phyloP scores from a whole-genome alignment of 2,888 invertebrate species.

The Scrobipalpa costella region DNA sequence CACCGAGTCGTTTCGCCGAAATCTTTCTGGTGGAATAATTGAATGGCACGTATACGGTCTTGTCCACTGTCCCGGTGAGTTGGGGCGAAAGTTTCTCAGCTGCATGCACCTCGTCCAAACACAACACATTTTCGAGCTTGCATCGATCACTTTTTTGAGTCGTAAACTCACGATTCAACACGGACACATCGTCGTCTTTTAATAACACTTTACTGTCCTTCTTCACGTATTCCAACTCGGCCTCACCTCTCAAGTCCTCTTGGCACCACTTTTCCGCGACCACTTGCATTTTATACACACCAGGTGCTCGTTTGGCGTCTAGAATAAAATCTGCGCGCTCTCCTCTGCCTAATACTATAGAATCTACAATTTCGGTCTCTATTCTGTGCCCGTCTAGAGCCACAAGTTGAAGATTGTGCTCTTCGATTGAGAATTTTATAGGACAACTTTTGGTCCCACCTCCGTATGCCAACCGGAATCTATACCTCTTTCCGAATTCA shows the following conservation, averaged over 20 bases:
- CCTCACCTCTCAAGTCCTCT: slow-evolving; percentile 73
- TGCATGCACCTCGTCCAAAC: slow-evolving; percentile 81
- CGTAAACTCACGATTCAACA: slow-evolving; percentile 62
- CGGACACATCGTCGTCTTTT: slow-evolving; percentile 56
- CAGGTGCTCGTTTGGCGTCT: slow-evolving; percentile 79
- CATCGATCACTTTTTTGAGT: slow-evolving; percentile 72
- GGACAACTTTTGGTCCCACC: slow-evolving; percentile 86
- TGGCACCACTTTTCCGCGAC: slow-evolving; percentile 75
- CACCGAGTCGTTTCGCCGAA: slow-evolving; percentile 72
- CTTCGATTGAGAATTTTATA: slow-evolving; percentile 83
- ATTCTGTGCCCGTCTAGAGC: slow-evolving; percentile 87
- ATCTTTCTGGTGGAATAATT: slow-evolving; percentile 80
- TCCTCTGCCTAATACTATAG: slow-evolving; percentile 84
- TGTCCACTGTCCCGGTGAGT: slow-evolving; percentile 72
- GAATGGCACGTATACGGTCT: slow-evolving; percentile 85
- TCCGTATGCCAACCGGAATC: slow-evolving; percentile 85
- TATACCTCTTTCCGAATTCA: slow-evolving; percentile 80
- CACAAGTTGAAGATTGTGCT: slow-evolving; percentile 84
- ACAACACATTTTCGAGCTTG: slow-evolving; percentile 71
- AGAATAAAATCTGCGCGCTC: slow-evolving; percentile 89
- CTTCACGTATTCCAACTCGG: slow-evolving; percentile 72
- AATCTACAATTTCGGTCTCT: slow-evolving; percentile 77
- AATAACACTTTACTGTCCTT: slow-evolving; percentile 54
- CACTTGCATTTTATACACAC: slow-evolving; percentile 83
- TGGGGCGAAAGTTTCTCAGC: slow-evolving; percentile 75